Evolutionary conservation across 2,888 invertebrate species (phyloP).

Genomic region (Hydriomena furcata): DNA sequence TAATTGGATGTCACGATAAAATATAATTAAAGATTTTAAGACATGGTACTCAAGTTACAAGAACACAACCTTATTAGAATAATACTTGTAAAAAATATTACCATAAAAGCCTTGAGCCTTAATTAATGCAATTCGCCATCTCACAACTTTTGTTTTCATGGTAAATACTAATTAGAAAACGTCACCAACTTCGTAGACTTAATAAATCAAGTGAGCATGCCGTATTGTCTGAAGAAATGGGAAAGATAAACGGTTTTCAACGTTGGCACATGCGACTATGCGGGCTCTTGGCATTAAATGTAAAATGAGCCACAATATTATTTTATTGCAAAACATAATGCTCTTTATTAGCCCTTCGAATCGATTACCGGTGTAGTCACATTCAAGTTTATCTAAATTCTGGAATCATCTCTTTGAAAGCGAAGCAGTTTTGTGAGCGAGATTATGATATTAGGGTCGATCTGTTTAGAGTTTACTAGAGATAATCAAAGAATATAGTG

Average conservation of each 20-base stretch:
- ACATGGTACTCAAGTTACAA: too few relatives aligned
- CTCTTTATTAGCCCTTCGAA: not conserved
- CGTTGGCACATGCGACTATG: conserved; percentile 1
- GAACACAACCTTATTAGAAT: too few relatives aligned
- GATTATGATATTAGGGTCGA: too few relatives aligned
- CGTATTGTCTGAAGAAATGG: conserved; percentile 12
- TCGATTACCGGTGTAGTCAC: too few relatives aligned
- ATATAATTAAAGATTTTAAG: too few relatives aligned
- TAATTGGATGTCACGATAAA: too few relatives aligned
- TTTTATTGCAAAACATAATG: not conserved
- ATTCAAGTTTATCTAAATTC: too few relatives aligned
- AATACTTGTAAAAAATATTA: not conserved
- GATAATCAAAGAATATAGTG: too few relatives aligned
- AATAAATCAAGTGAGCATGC: conserved; percentile 25
- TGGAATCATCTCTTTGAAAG: too few relatives aligned
- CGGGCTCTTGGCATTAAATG: not conserved
- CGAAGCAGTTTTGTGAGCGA: too few relatives aligned
- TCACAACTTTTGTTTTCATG: conserved; percentile 30
- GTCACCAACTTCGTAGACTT: conserved; percentile 22
- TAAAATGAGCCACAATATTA: not conserved
- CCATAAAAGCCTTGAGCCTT: conserved; percentile 18
- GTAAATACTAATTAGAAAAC: conserved; percentile 28
- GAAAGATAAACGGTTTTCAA: conserved; percentile 2
- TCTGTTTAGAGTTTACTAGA: too few relatives aligned
- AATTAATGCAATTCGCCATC: conserved; percentile 29